Evolutionary conservation across 2,797 vertebrate genomes (phyloP).

Genomic region (Labroides dimidiatus): DNA sequence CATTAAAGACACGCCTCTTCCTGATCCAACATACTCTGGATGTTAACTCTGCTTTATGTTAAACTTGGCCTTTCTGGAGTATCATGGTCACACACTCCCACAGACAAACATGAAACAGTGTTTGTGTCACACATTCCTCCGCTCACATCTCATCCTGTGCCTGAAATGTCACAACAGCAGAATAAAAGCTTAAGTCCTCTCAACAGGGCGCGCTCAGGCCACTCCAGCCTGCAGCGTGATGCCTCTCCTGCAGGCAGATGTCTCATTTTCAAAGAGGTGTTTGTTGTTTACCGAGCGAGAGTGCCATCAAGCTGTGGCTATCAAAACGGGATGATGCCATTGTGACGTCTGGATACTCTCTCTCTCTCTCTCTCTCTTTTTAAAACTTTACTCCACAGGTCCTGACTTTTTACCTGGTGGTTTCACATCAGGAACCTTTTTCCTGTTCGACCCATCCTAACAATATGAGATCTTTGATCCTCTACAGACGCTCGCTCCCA

Average conservation of each 20-base stretch:
- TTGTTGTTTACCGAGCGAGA: slow-evolving; percentile 26
- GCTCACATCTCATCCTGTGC: background rate
- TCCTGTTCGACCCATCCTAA: too few relatives aligned
- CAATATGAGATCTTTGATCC: background rate
- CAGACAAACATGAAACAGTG: background rate
- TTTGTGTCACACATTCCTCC: background rate
- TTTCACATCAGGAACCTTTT: too few relatives aligned
- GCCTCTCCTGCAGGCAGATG: slow-evolving; percentile 15
- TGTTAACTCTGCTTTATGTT: background rate
- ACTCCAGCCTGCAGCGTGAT: slow-evolving; percentile 12
- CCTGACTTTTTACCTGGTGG: background rate
- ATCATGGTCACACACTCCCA: background rate
- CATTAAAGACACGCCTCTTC: background rate
- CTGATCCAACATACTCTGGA: background rate
- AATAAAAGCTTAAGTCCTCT: background rate
- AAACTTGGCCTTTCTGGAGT: background rate
- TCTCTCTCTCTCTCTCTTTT: background rate
- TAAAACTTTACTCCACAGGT: background rate
- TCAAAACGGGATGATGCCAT: slow-evolving; percentile 1
- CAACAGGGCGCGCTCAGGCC: background rate
- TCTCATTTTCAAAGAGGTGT: slow-evolving; percentile 20
- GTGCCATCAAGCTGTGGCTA: slow-evolving; percentile 12
- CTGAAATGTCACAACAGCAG: background rate
- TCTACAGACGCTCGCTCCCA: background rate
- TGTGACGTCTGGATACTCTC: slow-evolving; percentile 1